Percentiles rank a stretch among this genome's conserved stretches.
phyloP scores from a whole-genome alignment of 2,113 vertebrate genomes.

The Motacilla alba region DNA sequence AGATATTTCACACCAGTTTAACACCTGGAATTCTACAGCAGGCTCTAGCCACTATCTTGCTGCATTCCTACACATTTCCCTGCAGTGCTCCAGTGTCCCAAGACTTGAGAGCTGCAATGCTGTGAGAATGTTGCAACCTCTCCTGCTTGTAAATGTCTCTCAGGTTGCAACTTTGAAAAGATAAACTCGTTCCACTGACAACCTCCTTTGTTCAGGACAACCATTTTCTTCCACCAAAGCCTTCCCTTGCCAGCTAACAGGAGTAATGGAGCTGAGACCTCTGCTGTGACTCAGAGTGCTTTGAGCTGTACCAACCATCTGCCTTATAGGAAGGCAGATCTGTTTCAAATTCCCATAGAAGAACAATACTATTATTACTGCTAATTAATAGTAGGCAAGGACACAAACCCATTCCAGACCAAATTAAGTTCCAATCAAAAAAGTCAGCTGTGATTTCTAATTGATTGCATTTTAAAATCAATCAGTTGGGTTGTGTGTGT shows the following conservation, averaged over 20 bases:
- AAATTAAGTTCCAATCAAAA: conserved; percentile 16
- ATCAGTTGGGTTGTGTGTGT: background rate
- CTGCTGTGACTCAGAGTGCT: background rate
- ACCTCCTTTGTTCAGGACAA: background rate
- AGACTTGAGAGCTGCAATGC: background rate
- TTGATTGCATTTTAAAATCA: background rate
- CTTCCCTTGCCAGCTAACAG: background rate
- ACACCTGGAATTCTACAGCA: background rate
- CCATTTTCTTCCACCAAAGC: background rate
- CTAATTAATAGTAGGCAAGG: conserved; percentile 19
- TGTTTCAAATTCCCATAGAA: conserved; percentile 33
- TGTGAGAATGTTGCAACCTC: background rate
- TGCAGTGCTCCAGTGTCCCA: too few species aligned
- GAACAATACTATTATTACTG: background rate
- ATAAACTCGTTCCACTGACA: background rate
- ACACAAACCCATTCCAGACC: background rate
- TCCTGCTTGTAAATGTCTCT: background rate
- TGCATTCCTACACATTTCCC: background rate
- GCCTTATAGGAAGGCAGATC: background rate
- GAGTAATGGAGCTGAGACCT: background rate
- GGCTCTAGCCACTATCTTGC: background rate
- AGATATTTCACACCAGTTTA: background rate
- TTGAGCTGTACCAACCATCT: background rate
- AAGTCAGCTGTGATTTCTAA: background rate
- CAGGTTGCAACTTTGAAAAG: background rate